A percentile compares a stretch with the other conserved stretches of the same genome.
Conservation (phyloP, 2,797 vertebrate genomes). For the Aulostomus chinensis region DNA sequence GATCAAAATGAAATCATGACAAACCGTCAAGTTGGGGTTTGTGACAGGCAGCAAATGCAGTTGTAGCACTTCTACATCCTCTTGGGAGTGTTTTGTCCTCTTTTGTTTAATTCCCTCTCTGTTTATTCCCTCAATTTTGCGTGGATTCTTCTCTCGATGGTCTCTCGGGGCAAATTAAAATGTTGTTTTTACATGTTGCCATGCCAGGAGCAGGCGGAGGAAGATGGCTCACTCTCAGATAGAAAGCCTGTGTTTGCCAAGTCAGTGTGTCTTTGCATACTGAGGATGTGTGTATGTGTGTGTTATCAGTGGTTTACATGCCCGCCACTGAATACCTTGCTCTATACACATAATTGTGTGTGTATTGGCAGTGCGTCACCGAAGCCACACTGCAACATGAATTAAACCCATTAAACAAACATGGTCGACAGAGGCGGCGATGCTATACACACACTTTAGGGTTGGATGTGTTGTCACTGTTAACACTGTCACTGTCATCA, state of each 20-base stretch:
- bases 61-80: too few species aligned
- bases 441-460: constrained; percentile 1
- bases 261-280: constrained; percentile 45
- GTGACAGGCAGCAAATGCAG: too few species aligned
- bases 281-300: constrained; percentile 31
- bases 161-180: neutral
- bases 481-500: constrained; percentile 28
- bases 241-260: constrained; percentile 36
- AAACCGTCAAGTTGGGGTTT: too few species aligned
- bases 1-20: too few species aligned
- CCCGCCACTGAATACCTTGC: constrained; percentile 37
- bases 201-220: constrained; percentile 17
- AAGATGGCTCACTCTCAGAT: neutral
- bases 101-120: too few species aligned
- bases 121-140: neutral
- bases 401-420: constrained; percentile 33
- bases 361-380: constrained; percentile 31
- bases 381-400: constrained; percentile 15
- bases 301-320: constrained; percentile 43
- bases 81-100: too few species aligned
- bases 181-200: neutral
- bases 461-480: constrained; percentile 31
- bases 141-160: neutral
- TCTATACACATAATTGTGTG: constrained; percentile 15
- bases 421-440: constrained; percentile 23